Evolutionary conservation across 2,113 vertebrate species (phyloP), one percentile per base, ranked within the genome.

Genomic region (Empidonax alnorum): DNA sequence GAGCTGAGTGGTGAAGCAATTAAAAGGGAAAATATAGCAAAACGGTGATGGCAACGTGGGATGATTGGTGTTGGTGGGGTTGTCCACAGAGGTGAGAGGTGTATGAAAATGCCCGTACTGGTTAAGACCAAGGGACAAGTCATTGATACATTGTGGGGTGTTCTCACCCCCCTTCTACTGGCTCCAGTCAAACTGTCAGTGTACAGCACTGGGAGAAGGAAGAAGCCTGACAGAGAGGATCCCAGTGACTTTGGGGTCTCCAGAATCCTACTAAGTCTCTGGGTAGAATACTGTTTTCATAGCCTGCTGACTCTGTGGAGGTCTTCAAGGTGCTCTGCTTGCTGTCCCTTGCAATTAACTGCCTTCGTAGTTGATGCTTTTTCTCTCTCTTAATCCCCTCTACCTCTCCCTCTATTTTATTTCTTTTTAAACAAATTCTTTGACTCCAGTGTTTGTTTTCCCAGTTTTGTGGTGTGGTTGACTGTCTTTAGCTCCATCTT

Each of bases 71-170:
- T 2, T 39, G 66, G 10, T 44, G 69, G 56, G n/a, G 35, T 12
- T 79, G 28, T 53, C 42, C 11, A 5, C 14, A 53, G n/a, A 62
- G 25, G 11, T 55, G 17, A 33, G 65, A 58, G 37, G 9, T 62
- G 10, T 53, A 21, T 39, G 15, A 79, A 79, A 88, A 35, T 74
- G 31, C 19, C 52, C 6, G 5, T 22, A 4, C 7, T 44, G 47
- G 31, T 69, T 52, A 44, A 73, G 44, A 65, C 23, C 39, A 47
- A 69, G 74, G 41, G 33, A 41, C 35, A 35, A 93, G 23, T 46
- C 33, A 35, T 2, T 61, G 65, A n/a, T n/a, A 44, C 4, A 0
- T 4, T 49, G 14, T 49, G 31, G 3, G 14, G 2, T 53, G 31
- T 62, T 61, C 56, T 55, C 50, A 62, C 23, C n/a, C 10, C 30